Evolutionary conservation across 2,888 invertebrate species (phyloP).

Genomic region (Clepsis dumicolana): DNA sequence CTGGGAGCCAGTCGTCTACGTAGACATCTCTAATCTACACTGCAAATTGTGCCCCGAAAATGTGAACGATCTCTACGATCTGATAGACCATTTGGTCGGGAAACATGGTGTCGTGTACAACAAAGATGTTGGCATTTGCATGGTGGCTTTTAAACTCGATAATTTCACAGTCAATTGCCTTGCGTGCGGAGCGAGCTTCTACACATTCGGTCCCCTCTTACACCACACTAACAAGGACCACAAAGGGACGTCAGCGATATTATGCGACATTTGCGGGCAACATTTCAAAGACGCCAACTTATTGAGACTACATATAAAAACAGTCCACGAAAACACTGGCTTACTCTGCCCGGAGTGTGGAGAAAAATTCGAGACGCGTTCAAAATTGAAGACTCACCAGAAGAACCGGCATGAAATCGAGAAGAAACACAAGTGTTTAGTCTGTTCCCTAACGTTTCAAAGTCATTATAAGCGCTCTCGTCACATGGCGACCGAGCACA

Average conservation of each 20-base stretch:
- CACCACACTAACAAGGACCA: conserved; percentile 80
- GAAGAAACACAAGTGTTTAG: conserved; percentile 82
- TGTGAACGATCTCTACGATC: conserved; percentile 67
- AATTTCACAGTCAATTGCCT: conserved; percentile 71
- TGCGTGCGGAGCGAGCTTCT: conserved; percentile 71
- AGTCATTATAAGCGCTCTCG: conserved; percentile 75
- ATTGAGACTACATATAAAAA: conserved; percentile 69
- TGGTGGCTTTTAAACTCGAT: conserved; percentile 76
- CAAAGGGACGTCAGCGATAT: conserved; percentile 73
- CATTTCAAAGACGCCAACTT: conserved; percentile 74
- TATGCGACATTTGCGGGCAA: conserved; percentile 78
- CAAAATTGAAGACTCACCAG: conserved; percentile 80
- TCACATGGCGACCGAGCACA: conserved; percentile 77
- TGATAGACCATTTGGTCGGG: conserved; percentile 71
- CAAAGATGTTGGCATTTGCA: conserved; percentile 74
- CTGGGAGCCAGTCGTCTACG: conserved; percentile 77
- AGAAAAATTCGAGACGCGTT: conserved; percentile 78
- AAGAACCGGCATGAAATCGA: conserved; percentile 75
- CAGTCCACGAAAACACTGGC: conserved; percentile 71
- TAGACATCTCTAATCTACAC: conserved; percentile 69
- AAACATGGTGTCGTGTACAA: conserved; percentile 69
- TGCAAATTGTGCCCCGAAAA: conserved; percentile 70
- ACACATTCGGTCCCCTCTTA: conserved; percentile 74
- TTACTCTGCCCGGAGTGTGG: conserved; percentile 75
- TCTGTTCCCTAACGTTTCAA: conserved; percentile 72